Evolutionary conservation across 2,797 vertebrate species (phyloP).

Genomic region (Schizothorax lantsangensis): DNA sequence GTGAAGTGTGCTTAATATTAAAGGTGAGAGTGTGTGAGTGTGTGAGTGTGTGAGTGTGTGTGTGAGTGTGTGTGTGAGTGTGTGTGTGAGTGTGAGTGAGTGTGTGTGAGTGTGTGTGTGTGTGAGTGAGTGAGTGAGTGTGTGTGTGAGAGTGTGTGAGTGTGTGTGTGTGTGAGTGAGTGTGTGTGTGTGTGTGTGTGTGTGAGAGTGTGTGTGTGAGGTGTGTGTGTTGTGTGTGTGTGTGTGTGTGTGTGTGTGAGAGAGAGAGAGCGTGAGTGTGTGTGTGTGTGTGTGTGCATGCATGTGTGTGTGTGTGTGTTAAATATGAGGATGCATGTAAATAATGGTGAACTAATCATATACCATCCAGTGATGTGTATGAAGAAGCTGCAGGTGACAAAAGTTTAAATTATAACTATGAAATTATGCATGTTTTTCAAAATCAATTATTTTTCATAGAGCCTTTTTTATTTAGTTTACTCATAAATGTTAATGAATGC

Average conservation of each 20-base stretch:
- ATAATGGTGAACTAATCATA: conserved; percentile 62
- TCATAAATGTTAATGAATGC: background rate
- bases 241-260: too few species aligned
- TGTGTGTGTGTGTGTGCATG: too few species aligned
- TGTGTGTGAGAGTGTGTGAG: too few species aligned
- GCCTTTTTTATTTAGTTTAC: background rate
- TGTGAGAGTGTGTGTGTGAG: too few species aligned
- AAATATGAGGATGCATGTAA: conserved; percentile 38
- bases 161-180: too few species aligned
- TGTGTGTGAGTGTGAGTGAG: too few species aligned
- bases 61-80: background rate
- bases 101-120: too few species aligned
- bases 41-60: background rate
- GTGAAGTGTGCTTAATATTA: background rate
- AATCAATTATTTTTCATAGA: background rate
- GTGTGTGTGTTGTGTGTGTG: too few species aligned
- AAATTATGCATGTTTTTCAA: background rate
- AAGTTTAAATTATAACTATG: background rate
- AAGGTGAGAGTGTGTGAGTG: background rate
- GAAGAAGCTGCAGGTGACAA: background rate
- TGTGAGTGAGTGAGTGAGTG: too few species aligned
- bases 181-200: too few species aligned
- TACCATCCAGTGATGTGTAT: background rate
- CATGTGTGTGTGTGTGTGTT: too few species aligned
- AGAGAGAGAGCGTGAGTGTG: too few species aligned